Evolutionary conservation across 2,797 vertebrate genomes (phyloP), one percentile per base, ranked within the genome.

Genomic region (Pseudochromis fuscus): DNA sequence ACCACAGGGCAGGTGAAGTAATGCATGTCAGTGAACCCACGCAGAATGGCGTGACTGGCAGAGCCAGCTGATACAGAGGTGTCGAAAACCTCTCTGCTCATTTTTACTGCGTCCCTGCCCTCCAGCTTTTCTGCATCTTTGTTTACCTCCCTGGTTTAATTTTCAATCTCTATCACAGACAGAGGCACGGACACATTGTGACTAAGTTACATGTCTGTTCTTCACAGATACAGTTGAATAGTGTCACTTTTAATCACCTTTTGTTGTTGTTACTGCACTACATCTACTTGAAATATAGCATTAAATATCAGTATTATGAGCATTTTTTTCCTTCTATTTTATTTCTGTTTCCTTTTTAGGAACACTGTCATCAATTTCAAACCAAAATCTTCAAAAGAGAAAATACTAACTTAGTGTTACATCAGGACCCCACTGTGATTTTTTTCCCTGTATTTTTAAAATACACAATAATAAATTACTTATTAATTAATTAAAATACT

Each of bases 21-120:
- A 88, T 76, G 68, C 72, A 55, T 59, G 64, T 81, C 72, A 71
- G 80, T 85, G 82, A 81, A 77, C 74, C 84, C 70, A 13, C 0
- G 0, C 81, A 89, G 81, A 37, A 90, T 91, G 80, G 83, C n/a
- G 12, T 86, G 86, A 86, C 83, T 85, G 79, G 65, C 71, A 83
- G 55, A 90, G 40, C 72, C 87, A 91, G 89, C 89, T 87, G 72
- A 87, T 81, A 16, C 11, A 76, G 79, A 89, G 85, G 90, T 86
- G 87, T 83, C 62, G 74, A 88, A 91, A 88, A 90, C 24, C 49
- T 83, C 81, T 75, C 78, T 57, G 46, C 68, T 77, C 19, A n/a
- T 66, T 75, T 70, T 65, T 52, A 45, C 71, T 64, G 65, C 33
- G 4, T 75, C 65, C 63, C 74, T 81, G 49, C 84, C 88, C 83